These are phyloP conservation scores for Trichomycterus rosablanca DNA, from an alignment of 2,113 vertebrate species.

Conservation along the genomic window DNA sequence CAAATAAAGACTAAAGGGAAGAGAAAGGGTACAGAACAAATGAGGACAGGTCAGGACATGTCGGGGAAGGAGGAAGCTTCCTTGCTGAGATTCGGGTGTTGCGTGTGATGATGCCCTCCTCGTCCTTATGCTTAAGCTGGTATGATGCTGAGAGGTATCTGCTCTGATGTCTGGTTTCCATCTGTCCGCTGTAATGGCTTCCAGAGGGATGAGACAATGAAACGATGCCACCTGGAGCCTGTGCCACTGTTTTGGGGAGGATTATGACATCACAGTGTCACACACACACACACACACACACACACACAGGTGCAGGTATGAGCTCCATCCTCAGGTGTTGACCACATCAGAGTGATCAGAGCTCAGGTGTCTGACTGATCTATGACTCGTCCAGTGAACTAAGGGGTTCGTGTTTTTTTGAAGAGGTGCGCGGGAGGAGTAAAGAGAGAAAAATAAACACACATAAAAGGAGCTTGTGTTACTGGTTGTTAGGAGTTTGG, in stretches of 20 bases:
- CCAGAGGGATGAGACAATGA: constrained; percentile 36
- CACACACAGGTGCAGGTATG: constrained; percentile 58
- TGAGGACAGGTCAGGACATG: constrained; percentile 61
- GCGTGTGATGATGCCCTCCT: too few species aligned
- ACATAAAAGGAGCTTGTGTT: too few species aligned
- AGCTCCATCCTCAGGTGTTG: constrained; percentile 63
- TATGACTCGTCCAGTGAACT: too few species aligned
- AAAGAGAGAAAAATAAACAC: too few species aligned
- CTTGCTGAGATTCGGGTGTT: neutral
- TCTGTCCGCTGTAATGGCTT: constrained; percentile 7
- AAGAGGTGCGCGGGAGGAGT: too few species aligned
- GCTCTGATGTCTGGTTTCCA: too few species aligned
- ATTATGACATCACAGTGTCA: constrained; percentile 60
- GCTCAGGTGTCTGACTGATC: constrained; percentile 33
- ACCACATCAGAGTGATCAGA: constrained; percentile 62
- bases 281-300: constrained; percentile 56
- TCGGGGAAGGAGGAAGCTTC: constrained; percentile 58
- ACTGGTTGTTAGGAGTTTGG: too few species aligned
- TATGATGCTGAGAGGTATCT: too few species aligned
- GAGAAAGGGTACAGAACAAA: constrained; percentile 16
- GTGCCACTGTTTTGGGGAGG: constrained; percentile 46
- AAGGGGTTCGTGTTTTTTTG: too few species aligned
- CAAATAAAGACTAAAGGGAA: too few species aligned
- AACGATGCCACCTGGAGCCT: constrained; percentile 56
- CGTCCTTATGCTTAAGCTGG: too few species aligned